Evolutionary conservation across 2,113 vertebrate species (phyloP), one percentile per base, ranked within the genome.

Genomic region (Ceyx margarethae): DNA sequence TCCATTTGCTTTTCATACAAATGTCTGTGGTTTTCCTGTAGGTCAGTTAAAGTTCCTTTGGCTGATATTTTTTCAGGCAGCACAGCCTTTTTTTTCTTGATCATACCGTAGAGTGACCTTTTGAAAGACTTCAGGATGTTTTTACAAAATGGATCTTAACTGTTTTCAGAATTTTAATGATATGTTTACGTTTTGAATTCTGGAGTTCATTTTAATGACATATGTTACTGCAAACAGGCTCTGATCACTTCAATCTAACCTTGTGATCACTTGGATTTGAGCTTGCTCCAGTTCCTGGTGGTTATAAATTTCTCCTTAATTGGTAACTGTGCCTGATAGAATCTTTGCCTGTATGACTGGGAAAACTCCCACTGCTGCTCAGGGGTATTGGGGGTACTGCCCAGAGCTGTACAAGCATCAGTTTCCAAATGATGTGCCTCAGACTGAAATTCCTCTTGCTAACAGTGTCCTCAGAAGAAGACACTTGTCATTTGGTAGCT

Each of bases 101-200:
- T 77, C 31, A 13, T 2, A 33, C 29, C 29, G 3, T 1, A 11
- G 4, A 11, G 21, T 6, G 46, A 80, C 86, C 83, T 90, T 75
- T 26, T 15, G 40, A 64, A 72, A 69, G 48, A 56, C 48, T 64
- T 29, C 10, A 20, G 73, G 57, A 46, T 56, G 73, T 57, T 88
- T 90, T 71, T 40, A 13, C n/a, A 15, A 42, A 71, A n/a, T 2
- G 40, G 19, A 74, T 57, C 35, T 8, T 15, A 61, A 65, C n/a
- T 76, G 75, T 69, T 90, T 74, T 85, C 73, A 64, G 61, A 67
- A 56, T 92, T 80, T 78, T 90, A 94, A 94, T 93, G 81, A 75
- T 78, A 81, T 89, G 84, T 94, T 96, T 93, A 89, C n/a, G 0
- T 25, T 16, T 3, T 3, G 37, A 85, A 82, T 25, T 29, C 75